Evolutionary conservation across 2,113 vertebrate genomes (phyloP), one percentile per base, ranked within the genome.

Genomic region (Bothrops jararaca): DNA sequence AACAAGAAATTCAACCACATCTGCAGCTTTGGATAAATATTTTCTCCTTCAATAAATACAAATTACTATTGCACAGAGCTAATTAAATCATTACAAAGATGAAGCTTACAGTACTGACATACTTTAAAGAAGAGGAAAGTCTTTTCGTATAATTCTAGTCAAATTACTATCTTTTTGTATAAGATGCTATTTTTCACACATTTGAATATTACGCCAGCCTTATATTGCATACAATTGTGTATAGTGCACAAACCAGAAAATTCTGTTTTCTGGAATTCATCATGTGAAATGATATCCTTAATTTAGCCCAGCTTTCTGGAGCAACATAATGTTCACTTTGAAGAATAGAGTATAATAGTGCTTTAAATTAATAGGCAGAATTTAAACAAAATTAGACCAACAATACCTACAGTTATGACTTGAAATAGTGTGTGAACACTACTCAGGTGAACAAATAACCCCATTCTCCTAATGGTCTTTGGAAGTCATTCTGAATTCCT

Each of bases 401-500:
- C n/a, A 42, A 39, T 85, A 56, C 60, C 45, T 94, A 18, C 85
- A 53, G 85, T 42, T 91, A 9, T 85, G 24, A 0, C 34, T 94
- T 26, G 3, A 18, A 23, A 15, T 89, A 91, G 91, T 0, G 0
- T 23, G 50, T 22, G n/a, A n/a, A 86, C 0, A 0, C 42, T 42
- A 64, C 13, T 91, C 15, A 74, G 53, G 69, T 93, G 4, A 52
- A 93, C 92, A 0, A 85, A 56, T 95, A 91, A 0, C 58, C 53
- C 1, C 52, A 56, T 42, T 2, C 80, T 86, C 45, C 52, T 69
- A 80, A 89, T 15, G 4, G 13, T 13, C 39, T 26, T 48, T 48
- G 54, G 92, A 85, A 86, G 22, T 60, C 86, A 8, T 92, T 94
- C 90, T 58, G 34, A 39, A 95, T 92, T 93, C 18, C 52, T 39